Evolutionary conservation across 2,888 invertebrate genomes (phyloP).

Genomic region (Eulithis prunata): DNA sequence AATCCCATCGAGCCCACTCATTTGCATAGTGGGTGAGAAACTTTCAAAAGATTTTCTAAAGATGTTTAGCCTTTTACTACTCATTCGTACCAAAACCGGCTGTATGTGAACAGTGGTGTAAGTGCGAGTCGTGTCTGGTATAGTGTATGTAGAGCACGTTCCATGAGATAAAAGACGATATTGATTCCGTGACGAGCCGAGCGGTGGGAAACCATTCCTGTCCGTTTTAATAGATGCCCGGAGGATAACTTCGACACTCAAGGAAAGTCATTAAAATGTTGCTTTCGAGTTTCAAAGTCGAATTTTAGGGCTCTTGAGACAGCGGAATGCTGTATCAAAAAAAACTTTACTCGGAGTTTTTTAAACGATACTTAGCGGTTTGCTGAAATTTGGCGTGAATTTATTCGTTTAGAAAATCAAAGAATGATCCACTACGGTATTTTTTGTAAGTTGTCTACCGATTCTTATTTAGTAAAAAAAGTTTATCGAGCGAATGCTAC

Average conservation of each 20-base stretch:
- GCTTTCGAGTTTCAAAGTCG: constrained; percentile 39
- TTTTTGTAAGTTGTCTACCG: too few relatives aligned
- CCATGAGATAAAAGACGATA: constrained; percentile 82
- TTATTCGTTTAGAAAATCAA: not conserved
- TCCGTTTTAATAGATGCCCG: constrained; percentile 76
- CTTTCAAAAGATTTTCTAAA: too few relatives aligned
- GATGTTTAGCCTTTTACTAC: not conserved
- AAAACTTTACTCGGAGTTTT: not conserved
- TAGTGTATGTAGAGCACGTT: constrained; percentile 78
- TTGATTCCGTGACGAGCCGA: constrained; percentile 82
- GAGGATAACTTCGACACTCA: constrained; percentile 65
- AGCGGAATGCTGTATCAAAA: not conserved
- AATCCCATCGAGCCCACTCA: too few relatives aligned
- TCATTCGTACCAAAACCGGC: constrained; percentile 1
- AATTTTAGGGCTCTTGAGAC: constrained; percentile 27
- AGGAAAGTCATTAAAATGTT: constrained; percentile 59
- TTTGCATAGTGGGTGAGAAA: too few relatives aligned
- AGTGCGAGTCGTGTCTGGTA: constrained; percentile 46
- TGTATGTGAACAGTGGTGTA: not conserved
- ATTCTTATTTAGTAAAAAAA: too few relatives aligned
- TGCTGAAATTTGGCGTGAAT: not conserved
- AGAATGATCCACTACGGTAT: too few relatives aligned
- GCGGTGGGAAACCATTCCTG: constrained; percentile 80
- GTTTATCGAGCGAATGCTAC: too few relatives aligned
- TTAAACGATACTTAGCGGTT: not conserved